Base-by-base conservation (phyloP, 64 coral and sea anemone species). In the Porites lutea region DNA sequence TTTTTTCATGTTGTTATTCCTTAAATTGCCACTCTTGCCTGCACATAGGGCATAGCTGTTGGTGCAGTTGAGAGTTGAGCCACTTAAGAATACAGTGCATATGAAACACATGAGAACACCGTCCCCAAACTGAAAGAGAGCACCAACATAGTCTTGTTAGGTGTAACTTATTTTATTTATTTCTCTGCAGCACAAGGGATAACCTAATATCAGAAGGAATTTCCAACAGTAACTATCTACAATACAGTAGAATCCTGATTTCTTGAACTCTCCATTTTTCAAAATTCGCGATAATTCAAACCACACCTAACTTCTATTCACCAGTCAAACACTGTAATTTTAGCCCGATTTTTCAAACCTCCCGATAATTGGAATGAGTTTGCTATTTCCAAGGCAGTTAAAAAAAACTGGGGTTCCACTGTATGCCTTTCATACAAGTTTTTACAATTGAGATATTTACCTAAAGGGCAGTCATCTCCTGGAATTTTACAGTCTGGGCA, bases 81-180 rank as follows among this genome's bases (percentile, higher is more conserved):
- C 96, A 98, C 62, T 98, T 98, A 16, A 98, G 87, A 66, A 98
- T 98, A 48, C 96, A 98, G n/a, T 98, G 96, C 96, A 98, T 98
- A 72, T 98, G 96, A 65, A 98, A 98, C 22, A 98, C 96, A 78
- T 98, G 96, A 48, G 96, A 93, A 95, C 96, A 98, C 10, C 90
- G 94, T n/a, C 96, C 96, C 96, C 96, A 98, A 79, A 98, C 96
- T 98, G 86, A 21, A 93, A 71, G 3, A 82, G 49, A 86, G 70
- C 11, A 82, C 14, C 5, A 15, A 51, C 1, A 75, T 23, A 10
- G n/a, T 71, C 43, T 47, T 6, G 22, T 13, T 15, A 47, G 6
- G 43, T 75, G 47, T 57, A 57, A 57, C 54, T 12, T 12, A 57
- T 7, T 1, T 7, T 5, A 9, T 57, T 57, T 57, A 7, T 9